Base-by-base conservation (phyloP, 1,140 invertebrate species). In the Polypedilum pembai region DNA sequence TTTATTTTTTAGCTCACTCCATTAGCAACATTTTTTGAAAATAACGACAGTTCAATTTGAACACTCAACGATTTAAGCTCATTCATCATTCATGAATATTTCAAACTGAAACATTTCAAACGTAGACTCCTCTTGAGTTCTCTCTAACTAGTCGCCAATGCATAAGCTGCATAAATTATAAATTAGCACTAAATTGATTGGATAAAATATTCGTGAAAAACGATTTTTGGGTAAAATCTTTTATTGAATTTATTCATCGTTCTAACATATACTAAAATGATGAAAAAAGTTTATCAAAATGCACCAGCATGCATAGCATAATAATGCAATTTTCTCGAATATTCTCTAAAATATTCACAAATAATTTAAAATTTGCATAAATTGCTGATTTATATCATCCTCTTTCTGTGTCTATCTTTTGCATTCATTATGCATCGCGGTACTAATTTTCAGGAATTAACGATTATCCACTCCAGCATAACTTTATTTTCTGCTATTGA, bases 341-440 rank as follows among this genome's bases (percentile, higher is more conserved):
- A 56, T 56, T 56, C 45, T 56, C 45, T 56, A 56, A 56, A 56
- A 56, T 56, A 56, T 56, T n/a, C n/a, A n/a, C n/a, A 56, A n/a
- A 56, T 56, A 33, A 33, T 56, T 56, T n/a, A 15, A 12, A 56
- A 56, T 56, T 8, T n/a, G n/a, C 45, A 56, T n/a, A 56, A 56
- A 56, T n/a, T 56, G 24, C 24, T 15, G n/a, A n/a, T 56, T 56
- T 56, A n/a, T 15, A 15, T 56, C 45, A n/a, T n/a, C n/a, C 45
- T 45, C 41, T 45, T 45, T 45, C 8, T 45, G 3, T 33, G 24
- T 33, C 24, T 33, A 33, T 33, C 24, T 33, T 56, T n/a, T 56
- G 12, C n/a, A 56, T 56, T 56, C 45, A 56, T 56, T 56, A 56
- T 56, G 45, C 8, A 56, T 56, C 45, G 45, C 45, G 45, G n/a